phyloP scores from a whole-genome alignment of 2,888 invertebrate species.

The Agonum fuliginosum region DNA sequence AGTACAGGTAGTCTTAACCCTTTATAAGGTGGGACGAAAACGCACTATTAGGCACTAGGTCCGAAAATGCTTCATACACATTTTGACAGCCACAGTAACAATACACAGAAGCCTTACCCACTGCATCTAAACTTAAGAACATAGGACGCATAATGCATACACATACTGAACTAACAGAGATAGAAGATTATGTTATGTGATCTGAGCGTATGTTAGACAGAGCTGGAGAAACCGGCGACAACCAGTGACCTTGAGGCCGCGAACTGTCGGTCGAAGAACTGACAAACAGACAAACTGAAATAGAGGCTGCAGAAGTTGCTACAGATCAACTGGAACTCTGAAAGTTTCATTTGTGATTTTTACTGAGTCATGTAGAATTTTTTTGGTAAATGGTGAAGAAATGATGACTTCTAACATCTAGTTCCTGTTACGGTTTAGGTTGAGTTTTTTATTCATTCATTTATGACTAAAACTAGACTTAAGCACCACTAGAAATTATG shows the following conservation, averaged over 20 bases:
- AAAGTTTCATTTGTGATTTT: neutral
- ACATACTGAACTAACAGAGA: neutral
- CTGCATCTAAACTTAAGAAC: constrained; percentile 17
- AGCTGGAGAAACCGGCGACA: constrained; percentile 15
- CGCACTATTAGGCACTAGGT: too few species aligned
- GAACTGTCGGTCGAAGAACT: constrained; percentile 29
- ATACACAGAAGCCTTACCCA: constrained; percentile 30
- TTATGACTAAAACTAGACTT: too few species aligned
- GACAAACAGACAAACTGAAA: neutral
- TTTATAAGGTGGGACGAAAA: too few species aligned
- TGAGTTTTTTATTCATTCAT: too few species aligned
- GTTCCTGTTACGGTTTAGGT: too few species aligned
- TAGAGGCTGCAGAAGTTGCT: neutral
- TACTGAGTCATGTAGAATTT: neutral
- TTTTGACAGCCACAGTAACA: too few species aligned
- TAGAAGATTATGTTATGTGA: neutral
- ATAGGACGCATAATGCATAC: neutral
- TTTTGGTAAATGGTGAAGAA: neutral
- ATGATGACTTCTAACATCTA: neutral
- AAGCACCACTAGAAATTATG: too few species aligned
- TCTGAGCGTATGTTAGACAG: neutral
- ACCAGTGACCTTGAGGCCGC: constrained; percentile 29
- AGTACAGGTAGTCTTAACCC: too few species aligned
- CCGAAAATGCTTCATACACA: too few species aligned
- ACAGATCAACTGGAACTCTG: neutral